Evolutionary conservation across 2,888 invertebrate genomes (phyloP).

Genomic region (Acrobasis repandana): DNA sequence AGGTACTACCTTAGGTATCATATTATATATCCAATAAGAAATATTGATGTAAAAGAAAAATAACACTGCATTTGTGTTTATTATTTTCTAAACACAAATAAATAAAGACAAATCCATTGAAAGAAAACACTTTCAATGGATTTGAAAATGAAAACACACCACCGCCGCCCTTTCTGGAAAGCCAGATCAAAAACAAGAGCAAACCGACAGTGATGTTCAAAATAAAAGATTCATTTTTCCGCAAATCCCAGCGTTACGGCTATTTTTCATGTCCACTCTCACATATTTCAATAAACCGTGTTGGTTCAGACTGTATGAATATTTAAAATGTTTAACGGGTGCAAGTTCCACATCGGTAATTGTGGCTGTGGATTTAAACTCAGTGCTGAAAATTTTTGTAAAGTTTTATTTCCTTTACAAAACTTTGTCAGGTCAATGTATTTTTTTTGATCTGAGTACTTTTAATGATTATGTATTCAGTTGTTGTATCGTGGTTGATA

Average conservation of each 20-base stretch:
- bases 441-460: not conserved
- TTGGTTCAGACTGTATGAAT: not conserved
- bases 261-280: constrained; percentile 5
- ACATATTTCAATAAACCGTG: constrained; percentile 4
- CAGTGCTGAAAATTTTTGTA: no score
- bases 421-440: not conserved
- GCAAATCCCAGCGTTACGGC: not conserved
- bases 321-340: not conserved
- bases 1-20: not conserved
- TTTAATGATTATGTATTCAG: no score
- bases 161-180: not conserved
- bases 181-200: constrained; percentile 11
- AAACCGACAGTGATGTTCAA: not conserved
- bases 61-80: not conserved
- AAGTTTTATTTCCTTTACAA: constrained; percentile 2
- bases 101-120: not conserved
- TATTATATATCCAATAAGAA: not conserved
- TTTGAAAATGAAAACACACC: no score
- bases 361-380: not conserved
- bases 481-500: no score
- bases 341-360: constrained; percentile 10
- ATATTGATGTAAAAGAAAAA: not conserved
- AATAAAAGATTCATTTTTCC: constrained; percentile 3
- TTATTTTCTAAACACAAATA: not conserved
- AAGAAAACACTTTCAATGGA: not conserved